Evolutionary conservation across 2,113 vertebrate species (phyloP), one percentile per base, ranked within the genome.

Genomic region (Scophthalmus maximus): DNA sequence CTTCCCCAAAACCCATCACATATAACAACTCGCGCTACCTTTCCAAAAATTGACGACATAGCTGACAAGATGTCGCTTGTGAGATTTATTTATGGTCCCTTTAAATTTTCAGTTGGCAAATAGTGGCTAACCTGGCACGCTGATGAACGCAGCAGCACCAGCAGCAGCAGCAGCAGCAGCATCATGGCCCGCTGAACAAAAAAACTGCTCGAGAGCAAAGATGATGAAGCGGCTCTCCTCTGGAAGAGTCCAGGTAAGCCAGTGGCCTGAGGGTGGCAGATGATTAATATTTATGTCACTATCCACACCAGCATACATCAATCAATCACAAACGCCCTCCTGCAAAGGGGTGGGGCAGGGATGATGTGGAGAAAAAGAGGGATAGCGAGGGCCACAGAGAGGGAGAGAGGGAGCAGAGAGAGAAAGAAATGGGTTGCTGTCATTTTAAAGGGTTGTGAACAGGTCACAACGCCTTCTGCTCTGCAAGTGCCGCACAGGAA

Each of bases 231-330:
- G 12, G 68, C 68, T 74, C 53, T 78, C 69, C 56, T 75, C 68
- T 30, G 56, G 65, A 69, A 57, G 77, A 87, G 83, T 77, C 79
- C 69, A 29, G 73, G 76, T 69, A 58, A 85, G 73, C 69, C 66
- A 62, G 83, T 61, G 84, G 82, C 82, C 79, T 77, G 80, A 88
- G 76, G 78, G 74, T 74, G 81, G 81, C 69, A 65, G 14, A 84
- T 91, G 84, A 93, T 92, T 91, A 84, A 93, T 92, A 91, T 93
- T 91, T 90, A 90, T 91, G 92, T 87, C 91, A 87, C 85, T 74
- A 77, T 81, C 79, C 79, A 85, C 81, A 82, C 82, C 82, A 57
- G 79, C 69, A 74, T 59, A 84, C 86, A 91, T 92, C 89, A 88
- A 92, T 92, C 92, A 90, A 91, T 93, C 91, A 91, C 81, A 73